Base-by-base conservation (phyloP, 2,113 vertebrate genomes). In the Hippocampus comes region DNA sequence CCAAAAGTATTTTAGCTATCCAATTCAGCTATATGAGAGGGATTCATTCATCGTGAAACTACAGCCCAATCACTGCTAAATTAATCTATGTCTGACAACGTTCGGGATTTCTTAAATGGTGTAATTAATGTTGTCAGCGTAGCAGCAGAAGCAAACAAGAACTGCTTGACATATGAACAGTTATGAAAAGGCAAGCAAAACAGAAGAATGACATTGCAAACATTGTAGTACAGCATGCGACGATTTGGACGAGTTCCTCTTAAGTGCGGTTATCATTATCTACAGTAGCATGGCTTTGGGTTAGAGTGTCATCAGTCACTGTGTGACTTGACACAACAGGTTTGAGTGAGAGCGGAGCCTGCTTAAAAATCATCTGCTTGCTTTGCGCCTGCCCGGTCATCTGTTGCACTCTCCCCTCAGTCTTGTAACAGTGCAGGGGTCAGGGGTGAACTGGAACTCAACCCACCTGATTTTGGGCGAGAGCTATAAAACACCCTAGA, bases 241-340 rank as follows among this genome's bases (percentile, higher is more conserved):
- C 0, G 34, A 38, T 38, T 38, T 38, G 34, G 34, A 38, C 34
- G 0, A 38, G 30, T 30, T 71, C 30, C 23, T 70, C 48, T 34
- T 57, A 1, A 20, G 3, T 25, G 61, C 41, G 61, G 64, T 21
- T 30, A 43, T 38, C 34, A 74, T 63, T 51, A 68, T 70, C 68
- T 72, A 69, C 51, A 79, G 60, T 74, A 27, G 68, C 49, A 23
- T 67, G 59, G 23, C 72, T 78, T 43, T 11, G 70, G 74, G 74
- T 75, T n/a, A 0, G 46, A 12, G 69, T 20, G 70, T 76, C 84
- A 82, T 80, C 77, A 74, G 53, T 81, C 82, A 82, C 61, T 60
- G 70, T 68, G 71, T 72, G 81, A 77, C 42, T 46, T 66, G 51
- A 76, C n/a, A 55, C 57, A 63, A 72, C 72, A 71, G 75, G 25